Base-by-base conservation (phyloP, 2,113 vertebrate species). In the Puntigrus tetrazona region DNA sequence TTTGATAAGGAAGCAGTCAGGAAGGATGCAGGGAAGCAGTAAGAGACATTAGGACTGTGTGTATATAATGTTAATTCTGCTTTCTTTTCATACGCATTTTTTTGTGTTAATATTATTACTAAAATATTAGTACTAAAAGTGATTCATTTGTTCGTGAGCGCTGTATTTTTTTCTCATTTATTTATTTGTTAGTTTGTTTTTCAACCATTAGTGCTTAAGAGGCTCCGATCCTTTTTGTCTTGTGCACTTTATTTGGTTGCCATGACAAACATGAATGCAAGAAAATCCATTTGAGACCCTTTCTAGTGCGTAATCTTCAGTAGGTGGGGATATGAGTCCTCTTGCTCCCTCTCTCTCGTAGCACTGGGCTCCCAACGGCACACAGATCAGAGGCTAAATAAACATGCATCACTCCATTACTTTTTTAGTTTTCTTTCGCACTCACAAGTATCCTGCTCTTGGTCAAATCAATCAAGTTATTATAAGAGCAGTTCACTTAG, bases 251-350 rank as follows among this genome's bases (percentile, higher is more conserved):
- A 52, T 83, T 84, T 81, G 78, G 87, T 83, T 86, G 84, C 81
- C 87, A 88, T 88, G 87, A 83, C 84, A 70, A 86, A 88, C 84
- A 50, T 63, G 61, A 86, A 45, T 78, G 69, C 13, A n/a, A 84
- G 59, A 77, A 22, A 70, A 50, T 55, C 80, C 45, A 72, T 81
- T 81, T 81, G 61, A 81, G 78, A 81, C 78, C 41, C 45, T 72
- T 82, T 70, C 61, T 70, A 69, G 43, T 80, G 22, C 3, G 61
- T 52, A 77, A 70, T 84, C 63, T 63, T 78, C 70, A 41, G 50
- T 29, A 79, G 67, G 67, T 69, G 67, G 78, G 1, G 31, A 80
- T 45, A 75, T 72, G 55, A 52, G 52, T 63, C 41, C 27, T 47
- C 65, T 50, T 20, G 78, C 57, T 70, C 36, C 47, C 41, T 29